Conservation (phyloP, 1,140 invertebrate species). For the Hermetia illucens region DNA sequence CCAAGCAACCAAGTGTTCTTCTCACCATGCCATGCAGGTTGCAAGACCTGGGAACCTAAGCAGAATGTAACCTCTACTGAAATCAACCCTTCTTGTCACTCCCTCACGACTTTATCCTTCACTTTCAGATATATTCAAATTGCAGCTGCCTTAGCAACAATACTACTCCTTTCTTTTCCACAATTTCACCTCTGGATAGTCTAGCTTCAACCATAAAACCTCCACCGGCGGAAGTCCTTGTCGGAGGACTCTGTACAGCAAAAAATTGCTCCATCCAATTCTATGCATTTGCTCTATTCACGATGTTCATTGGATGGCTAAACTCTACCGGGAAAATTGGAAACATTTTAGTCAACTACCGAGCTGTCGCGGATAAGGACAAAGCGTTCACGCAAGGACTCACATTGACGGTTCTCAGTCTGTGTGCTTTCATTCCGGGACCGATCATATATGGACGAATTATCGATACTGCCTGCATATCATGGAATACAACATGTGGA, state of each 20-base stretch:
- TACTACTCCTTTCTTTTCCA: no score
- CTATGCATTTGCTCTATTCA: conserved; percentile 33
- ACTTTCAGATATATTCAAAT: no score
- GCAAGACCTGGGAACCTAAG: conserved; percentile 21
- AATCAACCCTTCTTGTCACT: no score
- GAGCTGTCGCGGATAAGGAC: conserved; percentile 41
- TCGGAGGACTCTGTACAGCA: no score
- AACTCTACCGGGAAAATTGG: conserved; percentile 44
- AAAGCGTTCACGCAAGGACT: conserved; percentile 51
- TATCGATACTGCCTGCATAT: conserved; percentile 45
- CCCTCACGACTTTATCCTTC: no score
- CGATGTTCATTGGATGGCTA: conserved; percentile 36
- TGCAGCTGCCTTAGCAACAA: no score
- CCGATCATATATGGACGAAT: conserved; percentile 50
- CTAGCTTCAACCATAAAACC: no score
- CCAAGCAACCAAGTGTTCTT: conserved; percentile 38
- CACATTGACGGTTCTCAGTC: conserved; percentile 40
- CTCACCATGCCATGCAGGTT: conserved; percentile 48
- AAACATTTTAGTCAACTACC: conserved; percentile 44
- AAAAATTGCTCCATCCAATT: conserved; percentile 33
- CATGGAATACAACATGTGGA: conserved; percentile 48
- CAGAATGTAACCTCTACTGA: conserved; percentile 15
- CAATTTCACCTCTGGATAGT: no score
- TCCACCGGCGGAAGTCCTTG: no score
- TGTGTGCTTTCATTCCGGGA: conserved; percentile 50